Conservation (phyloP, 2,797 vertebrate genomes). For the Tragelaphus oryx region DNA sequence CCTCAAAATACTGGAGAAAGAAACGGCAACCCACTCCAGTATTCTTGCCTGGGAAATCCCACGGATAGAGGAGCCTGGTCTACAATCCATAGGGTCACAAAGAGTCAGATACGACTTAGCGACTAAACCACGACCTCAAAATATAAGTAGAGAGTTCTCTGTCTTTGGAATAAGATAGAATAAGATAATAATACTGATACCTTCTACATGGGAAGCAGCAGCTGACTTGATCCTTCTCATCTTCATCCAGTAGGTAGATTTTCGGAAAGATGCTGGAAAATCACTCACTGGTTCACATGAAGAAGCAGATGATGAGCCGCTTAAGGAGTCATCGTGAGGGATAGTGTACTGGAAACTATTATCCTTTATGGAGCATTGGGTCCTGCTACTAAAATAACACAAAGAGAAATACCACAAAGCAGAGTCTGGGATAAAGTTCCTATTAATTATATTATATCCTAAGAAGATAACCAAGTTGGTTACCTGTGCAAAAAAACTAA, state of each 20-base stretch:
- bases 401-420: constrained; percentile 19
- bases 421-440: neutral
- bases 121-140: neutral
- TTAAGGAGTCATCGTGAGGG: constrained; percentile 68
- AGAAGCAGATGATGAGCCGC: constrained; percentile 65
- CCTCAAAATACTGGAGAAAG: neutral
- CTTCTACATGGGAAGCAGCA: constrained; percentile 57
- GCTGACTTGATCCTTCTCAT: constrained; percentile 78
- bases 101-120: neutral
- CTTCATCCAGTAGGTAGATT: constrained; percentile 79
- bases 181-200: constrained; percentile 26
- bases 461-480: constrained; percentile 29
- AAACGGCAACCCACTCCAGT: neutral
- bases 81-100: neutral
- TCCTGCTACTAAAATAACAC: constrained; percentile 62
- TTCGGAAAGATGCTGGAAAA: constrained; percentile 69
- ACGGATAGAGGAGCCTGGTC: neutral
- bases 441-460: neutral
- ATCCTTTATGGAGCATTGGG: constrained; percentile 71
- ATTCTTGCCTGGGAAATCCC: neutral
- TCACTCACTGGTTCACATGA: constrained; percentile 48
- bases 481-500: constrained; percentile 29
- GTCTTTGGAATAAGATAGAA: neutral
- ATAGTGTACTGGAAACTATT: constrained; percentile 60
- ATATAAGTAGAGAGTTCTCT: neutral